phyloP scores from a whole-genome alignment of 2,888 invertebrate species.

The Pegoplata infirma region DNA sequence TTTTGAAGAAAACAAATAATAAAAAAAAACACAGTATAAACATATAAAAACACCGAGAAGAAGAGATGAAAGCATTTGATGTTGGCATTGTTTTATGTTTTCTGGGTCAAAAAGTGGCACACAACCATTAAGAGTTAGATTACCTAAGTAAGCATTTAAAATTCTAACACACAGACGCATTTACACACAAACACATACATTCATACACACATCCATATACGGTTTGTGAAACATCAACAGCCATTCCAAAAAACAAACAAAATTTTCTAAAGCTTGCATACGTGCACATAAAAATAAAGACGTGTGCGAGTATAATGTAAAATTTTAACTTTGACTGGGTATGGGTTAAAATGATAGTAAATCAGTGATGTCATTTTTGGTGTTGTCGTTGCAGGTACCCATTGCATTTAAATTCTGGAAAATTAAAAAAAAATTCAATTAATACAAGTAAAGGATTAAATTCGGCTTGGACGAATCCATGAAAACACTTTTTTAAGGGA shows the following conservation, averaged over 20 bases:
- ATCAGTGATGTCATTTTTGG: not conserved
- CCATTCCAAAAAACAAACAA: slow-evolving; percentile 20
- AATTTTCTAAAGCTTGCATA: slow-evolving; percentile 23
- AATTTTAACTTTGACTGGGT: slow-evolving; percentile 4
- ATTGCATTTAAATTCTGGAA: too few species aligned
- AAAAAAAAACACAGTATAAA: slow-evolving; percentile 8
- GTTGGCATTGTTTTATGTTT: slow-evolving; percentile 61
- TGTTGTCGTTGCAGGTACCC: too few species aligned
- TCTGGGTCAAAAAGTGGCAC: slow-evolving; percentile 61
- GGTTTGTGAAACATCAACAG: slow-evolving; percentile 24
- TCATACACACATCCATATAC: not conserved
- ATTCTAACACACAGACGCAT: slow-evolving; percentile 17
- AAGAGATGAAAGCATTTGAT: slow-evolving; percentile 56
- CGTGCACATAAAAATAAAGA: slow-evolving; percentile 8
- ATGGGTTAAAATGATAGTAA: slow-evolving; percentile 6
- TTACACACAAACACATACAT: not conserved
- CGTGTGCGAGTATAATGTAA: slow-evolving; percentile 21
- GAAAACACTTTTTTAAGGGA: too few species aligned
- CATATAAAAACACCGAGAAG: too few species aligned
- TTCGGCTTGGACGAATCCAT: too few species aligned
- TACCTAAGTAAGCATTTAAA: slow-evolving; percentile 53
- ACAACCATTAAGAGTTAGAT: slow-evolving; percentile 57
- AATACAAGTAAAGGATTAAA: too few species aligned
- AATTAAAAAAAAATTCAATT: too few species aligned
- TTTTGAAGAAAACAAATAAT: not conserved